Percentiles rank a stretch among this genome's conserved stretches.
phyloP scores from a whole-genome alignment of 2,113 vertebrate species.

The Phrynosoma platyrhinos region DNA sequence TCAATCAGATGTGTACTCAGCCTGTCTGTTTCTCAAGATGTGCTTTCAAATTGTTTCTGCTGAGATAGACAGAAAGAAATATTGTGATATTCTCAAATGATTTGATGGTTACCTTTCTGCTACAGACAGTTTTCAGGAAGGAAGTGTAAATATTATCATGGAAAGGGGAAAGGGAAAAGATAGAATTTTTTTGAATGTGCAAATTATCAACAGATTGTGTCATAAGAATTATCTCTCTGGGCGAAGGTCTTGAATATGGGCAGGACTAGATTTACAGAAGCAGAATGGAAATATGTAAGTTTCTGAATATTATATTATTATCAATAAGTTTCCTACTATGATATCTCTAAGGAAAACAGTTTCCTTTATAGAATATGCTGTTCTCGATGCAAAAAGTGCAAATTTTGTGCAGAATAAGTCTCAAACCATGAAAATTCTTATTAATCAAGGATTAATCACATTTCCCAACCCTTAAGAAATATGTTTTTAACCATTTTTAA shows the following conservation, averaged over 20 bases:
- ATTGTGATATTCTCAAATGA: background rate
- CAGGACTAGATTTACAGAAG: background rate
- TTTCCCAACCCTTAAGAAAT: too few relatives aligned
- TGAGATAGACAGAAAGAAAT: slow-evolving; percentile 1
- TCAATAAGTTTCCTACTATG: too few relatives aligned
- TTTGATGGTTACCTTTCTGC: background rate
- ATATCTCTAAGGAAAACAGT: too few relatives aligned
- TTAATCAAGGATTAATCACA: too few relatives aligned
- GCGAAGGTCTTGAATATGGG: too few relatives aligned
- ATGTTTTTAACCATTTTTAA: too few relatives aligned
- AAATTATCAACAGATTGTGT: background rate
- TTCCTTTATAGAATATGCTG: too few relatives aligned
- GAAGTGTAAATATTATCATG: slow-evolving; percentile 9
- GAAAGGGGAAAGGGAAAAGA: background rate
- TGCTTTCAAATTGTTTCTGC: slow-evolving; percentile 28
- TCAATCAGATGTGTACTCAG: slow-evolving; percentile 1
- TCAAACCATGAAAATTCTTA: too few relatives aligned
- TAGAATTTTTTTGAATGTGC: background rate
- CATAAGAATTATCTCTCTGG: too few relatives aligned
- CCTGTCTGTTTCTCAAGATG: slow-evolving; percentile 3
- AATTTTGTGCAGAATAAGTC: too few relatives aligned
- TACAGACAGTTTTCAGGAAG: background rate
- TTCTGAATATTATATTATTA: background rate
- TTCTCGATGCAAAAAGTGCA: too few relatives aligned
- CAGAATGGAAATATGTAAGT: background rate